These are phyloP conservation scores for Phengaris alcon DNA, from an alignment of 2,888 invertebrate species.

Conservation along the genomic window DNA sequence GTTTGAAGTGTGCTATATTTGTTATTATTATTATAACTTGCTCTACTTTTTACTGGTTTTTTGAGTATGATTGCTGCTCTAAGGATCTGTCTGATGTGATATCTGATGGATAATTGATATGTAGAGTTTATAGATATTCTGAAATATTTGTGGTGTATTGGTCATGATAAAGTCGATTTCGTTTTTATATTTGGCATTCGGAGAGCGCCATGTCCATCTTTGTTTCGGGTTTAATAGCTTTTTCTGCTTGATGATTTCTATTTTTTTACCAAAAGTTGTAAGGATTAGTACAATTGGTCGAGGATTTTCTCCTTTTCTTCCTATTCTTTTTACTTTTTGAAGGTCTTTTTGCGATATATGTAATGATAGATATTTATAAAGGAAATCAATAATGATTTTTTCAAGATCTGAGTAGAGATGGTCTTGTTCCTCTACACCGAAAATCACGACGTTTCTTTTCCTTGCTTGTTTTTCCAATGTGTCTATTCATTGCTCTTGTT, in stretches of 20 bases:
- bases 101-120: background rate
- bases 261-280: no score
- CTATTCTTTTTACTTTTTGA: no score
- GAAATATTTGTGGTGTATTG: background rate
- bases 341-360: no score
- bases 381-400: constrained; percentile 10
- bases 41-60: background rate
- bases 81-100: background rate
- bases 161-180: background rate
- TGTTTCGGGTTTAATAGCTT: background rate
- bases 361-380: no score
- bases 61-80: background rate
- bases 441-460: constrained; percentile 30
- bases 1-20: background rate
- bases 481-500: constrained; percentile 21
- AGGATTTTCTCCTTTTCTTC: no score
- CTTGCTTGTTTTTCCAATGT: constrained; percentile 28
- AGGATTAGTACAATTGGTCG: no score
- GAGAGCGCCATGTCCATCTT: no score
- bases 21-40: background rate
- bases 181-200: no score
- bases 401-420: background rate
- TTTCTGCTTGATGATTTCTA: no score
- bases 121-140: background rate
- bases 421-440: background rate